Percentiles rank a stretch among this genome's conserved stretches.
phyloP scores from a whole-genome alignment of 2,113 vertebrate genomes.

The Sturnira hondurensis region DNA sequence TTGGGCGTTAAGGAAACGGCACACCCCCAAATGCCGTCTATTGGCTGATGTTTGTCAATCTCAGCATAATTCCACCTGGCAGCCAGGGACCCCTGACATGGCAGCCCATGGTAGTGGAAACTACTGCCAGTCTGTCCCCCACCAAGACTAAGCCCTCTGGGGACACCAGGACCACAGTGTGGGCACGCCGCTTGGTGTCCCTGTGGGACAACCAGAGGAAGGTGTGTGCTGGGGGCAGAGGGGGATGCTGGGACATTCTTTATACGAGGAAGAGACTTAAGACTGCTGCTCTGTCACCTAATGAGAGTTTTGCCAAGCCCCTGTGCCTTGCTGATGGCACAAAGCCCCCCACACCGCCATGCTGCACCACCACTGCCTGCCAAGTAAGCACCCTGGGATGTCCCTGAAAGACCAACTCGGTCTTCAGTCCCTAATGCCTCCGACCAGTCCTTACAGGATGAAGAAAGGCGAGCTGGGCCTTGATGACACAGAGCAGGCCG shows the following conservation, averaged over 20 bases:
- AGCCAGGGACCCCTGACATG: background rate
- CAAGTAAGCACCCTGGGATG: background rate
- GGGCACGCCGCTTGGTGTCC: accelerated
- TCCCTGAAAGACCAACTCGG: background rate
- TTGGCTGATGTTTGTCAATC: background rate
- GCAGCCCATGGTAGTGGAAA: background rate
- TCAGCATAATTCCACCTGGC: no score
- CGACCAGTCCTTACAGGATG: background rate
- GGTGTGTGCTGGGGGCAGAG: accelerated
- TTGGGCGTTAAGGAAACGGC: background rate
- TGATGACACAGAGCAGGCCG: conserved; percentile 12
- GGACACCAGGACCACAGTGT: background rate
- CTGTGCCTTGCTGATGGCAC: background rate
- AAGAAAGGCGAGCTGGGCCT: background rate
- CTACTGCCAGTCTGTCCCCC: background rate
- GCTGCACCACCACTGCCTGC: background rate
- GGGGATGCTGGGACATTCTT: background rate
- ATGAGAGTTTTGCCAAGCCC: background rate
- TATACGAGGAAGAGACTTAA: background rate
- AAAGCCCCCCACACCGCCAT: background rate
- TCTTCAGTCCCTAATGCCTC: background rate
- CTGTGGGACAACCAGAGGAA: background rate
- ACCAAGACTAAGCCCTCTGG: background rate
- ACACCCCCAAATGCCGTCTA: background rate
- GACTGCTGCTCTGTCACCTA: background rate